Base-by-base conservation (phyloP, 2,113 vertebrate species). In the Rhabdornis inornatus region DNA sequence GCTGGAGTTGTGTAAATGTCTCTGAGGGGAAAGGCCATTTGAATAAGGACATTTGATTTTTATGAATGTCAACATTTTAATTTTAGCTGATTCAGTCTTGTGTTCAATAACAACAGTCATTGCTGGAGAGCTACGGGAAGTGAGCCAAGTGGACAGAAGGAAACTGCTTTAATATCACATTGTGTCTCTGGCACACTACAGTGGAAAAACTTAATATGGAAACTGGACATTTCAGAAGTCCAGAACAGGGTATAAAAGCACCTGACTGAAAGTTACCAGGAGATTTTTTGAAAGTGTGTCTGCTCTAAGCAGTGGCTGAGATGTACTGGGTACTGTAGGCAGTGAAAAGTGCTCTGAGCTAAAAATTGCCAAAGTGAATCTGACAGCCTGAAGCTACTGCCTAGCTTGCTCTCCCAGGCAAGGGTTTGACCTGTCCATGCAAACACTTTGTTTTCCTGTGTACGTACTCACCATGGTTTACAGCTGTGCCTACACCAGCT, bases 81-180 rank as follows among this genome's bases (percentile, higher is more conserved):
- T 89, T 94, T 91, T 92, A 87, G 89, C 83, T 95, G 86, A 94
- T 94, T 95, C 90, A 69, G 83, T 76, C 82, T 87, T 87, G 40
- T 88, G 47, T 75, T 96, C 90, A 84, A 3, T 47, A 87, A 59
- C 65, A 92, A 53, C 42, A 71, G 42, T 45, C 79, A 82, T 95
- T 97, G 86, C 95, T 75, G 87, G 89, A 96, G 94, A 95, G 64
- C 68, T 87, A 59, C 10, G 83, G 91, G 93, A 86, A 94, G 57
- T 57, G 27, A 83, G 63, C 92, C 96, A 97, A 96, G 65, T 56
- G 92, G 95, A 89, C n/a, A 49, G 78, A 97, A 79, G 83, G 94
- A 97, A 97, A 90, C 90, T 92, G 47, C 65, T 97, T 97, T 92
- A 96, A 86, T 88, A 69, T 88, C 76, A 56, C 87, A 55, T 93